Evolutionary conservation across 2,888 invertebrate genomes (phyloP), one percentile per base, ranked within the genome.

Genomic region (Thecocarcelia acutangulata): DNA sequence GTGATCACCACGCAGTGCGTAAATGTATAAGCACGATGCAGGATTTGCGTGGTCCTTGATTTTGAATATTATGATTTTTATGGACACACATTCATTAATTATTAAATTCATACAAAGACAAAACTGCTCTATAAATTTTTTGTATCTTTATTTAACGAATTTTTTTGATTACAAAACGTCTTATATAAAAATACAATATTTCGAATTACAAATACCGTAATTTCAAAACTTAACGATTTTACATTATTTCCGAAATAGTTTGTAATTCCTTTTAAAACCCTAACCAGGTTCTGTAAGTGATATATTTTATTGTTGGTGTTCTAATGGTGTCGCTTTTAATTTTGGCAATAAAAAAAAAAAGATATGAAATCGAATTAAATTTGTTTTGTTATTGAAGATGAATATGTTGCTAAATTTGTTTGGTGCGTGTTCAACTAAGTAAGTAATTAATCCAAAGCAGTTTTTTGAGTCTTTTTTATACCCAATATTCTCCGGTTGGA

Each of bases 391-490:
- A 12, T 42, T 66, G 19, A 61, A 46, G 24, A 17, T 24, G n/a
- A 17, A 5, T 6, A 28, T 63, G 28, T 33, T 63, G 33, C 9
- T 9, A 33, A 33, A 33, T 33, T 33, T 33, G 8, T 33, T 33
- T 33, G 8, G 24, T 63, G 2, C 3, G 13, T 33, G 12, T 63
- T 28, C 8, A 15, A 19, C 13, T 40, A 42, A n/a, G n/a, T 61
- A 12, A 6, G 9, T 11, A 15, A 19, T 44, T 52, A 44, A 21
- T 54, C 64, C 73, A 73, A 78, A 78, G 68, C 61, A 42, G 52
- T 56, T 64, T 75, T 74, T 72, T 75, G 82, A 82, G 78, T 82
- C 82, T 78, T 78, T 78, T 82, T 82, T 82, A 82, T 78, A 78
- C 66, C 37, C 78, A 78, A 75, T 37, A 78, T 66, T 82, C 78